Percentiles rank a stretch among this genome's conserved stretches.
These are phyloP conservation scores for Drosophila lutescens DNA, from an alignment of 2,888 invertebrate species.

Conservation along the genomic window DNA sequence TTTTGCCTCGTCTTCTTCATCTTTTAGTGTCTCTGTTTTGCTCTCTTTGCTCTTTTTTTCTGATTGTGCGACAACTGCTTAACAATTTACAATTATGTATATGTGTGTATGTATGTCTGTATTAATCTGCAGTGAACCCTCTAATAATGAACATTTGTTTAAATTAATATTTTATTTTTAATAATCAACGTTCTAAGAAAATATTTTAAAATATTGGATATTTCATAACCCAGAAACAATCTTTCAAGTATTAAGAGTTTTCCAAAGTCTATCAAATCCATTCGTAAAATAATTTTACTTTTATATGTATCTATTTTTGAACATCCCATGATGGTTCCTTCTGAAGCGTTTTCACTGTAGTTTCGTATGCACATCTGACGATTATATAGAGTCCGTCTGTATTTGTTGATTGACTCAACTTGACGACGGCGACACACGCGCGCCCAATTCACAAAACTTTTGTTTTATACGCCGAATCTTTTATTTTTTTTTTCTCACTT, in stretches of 20 bases:
- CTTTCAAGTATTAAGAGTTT: too few relatives aligned
- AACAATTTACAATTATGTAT: conserved; percentile 44
- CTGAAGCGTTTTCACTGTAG: conserved; percentile 11
- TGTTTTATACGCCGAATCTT: conserved; percentile 48
- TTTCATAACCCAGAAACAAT: too few relatives aligned
- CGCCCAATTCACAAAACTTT: conserved; percentile 48
- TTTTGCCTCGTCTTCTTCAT: neutral
- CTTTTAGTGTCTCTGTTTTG: conserved; percentile 15
- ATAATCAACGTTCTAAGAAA: too few relatives aligned
- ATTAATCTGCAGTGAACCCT: conserved; percentile 9
- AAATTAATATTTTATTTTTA: too few relatives aligned
- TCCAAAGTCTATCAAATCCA: too few relatives aligned
- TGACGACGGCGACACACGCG: conserved; percentile 45
- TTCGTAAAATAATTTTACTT: neutral
- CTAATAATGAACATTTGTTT: neutral
- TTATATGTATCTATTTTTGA: neutral
- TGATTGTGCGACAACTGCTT: conserved; percentile 45
- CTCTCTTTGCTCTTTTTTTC: conserved; percentile 9
- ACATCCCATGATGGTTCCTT: neutral
- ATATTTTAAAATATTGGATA: too few relatives aligned
- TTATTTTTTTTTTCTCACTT: conserved; percentile 4
- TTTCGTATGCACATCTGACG: conserved; percentile 25
- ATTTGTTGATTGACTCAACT: conserved; percentile 56
- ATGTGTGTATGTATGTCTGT: neutral
- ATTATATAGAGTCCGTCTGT: conserved; percentile 21